Conservation (phyloP, 2,888 invertebrate genomes). For the Phalangium opilio region DNA sequence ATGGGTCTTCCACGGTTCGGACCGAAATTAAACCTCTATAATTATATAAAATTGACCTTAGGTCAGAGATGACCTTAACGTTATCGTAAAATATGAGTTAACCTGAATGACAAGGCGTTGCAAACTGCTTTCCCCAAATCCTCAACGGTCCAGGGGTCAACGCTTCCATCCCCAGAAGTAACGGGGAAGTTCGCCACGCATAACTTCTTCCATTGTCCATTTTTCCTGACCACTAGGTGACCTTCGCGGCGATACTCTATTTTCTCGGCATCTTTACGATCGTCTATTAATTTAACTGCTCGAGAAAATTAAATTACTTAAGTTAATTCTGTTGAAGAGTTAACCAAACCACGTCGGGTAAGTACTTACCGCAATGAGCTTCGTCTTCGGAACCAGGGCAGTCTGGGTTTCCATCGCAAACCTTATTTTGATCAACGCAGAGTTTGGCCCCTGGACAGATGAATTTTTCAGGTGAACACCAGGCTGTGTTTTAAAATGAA, state of each 20-base stretch:
- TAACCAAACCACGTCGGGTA: too few relatives aligned
- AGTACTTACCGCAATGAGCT: slow-evolving; percentile 42
- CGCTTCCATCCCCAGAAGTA: too few relatives aligned
- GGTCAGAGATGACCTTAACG: neutral
- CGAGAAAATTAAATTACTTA: too few relatives aligned
- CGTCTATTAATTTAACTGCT: too few relatives aligned
- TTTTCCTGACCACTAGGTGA: slow-evolving; percentile 53
- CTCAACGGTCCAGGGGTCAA: slow-evolving; percentile 43
- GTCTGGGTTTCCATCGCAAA: slow-evolving; percentile 46
- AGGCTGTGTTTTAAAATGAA: slow-evolving; percentile 37
- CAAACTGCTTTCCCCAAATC: slow-evolving; percentile 59
- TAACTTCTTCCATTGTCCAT: slow-evolving; percentile 58
- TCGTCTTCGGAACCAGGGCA: slow-evolving; percentile 48
- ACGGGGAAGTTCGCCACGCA: slow-evolving; percentile 43
- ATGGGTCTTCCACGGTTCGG: neutral
- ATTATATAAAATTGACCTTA: slow-evolving; percentile 4
- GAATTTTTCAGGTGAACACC: slow-evolving; percentile 54
- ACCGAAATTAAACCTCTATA: slow-evolving; percentile 1
- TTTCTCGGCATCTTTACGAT: too few relatives aligned
- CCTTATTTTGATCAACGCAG: slow-evolving; percentile 46
- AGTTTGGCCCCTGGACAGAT: slow-evolving; percentile 55
- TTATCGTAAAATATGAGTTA: slow-evolving; percentile 6
- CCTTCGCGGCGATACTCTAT: slow-evolving; percentile 42
- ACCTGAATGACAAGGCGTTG: slow-evolving; percentile 48
- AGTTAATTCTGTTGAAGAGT: too few relatives aligned